Evolutionary conservation across 1,140 invertebrate species (phyloP).

Genomic region (Heliothis virescens): DNA sequence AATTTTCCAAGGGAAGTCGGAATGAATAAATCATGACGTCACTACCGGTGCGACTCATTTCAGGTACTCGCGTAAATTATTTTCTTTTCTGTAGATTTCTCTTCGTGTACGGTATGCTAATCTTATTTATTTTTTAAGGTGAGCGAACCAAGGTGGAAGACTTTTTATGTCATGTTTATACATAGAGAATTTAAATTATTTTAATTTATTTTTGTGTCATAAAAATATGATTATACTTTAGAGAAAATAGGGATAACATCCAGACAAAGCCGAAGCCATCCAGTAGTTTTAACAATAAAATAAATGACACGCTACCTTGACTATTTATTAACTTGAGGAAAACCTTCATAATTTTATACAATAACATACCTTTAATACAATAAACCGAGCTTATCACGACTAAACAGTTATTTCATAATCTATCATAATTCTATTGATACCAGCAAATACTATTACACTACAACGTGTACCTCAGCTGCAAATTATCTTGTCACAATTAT

Average conservation of each 20-base stretch:
- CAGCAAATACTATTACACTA: not conserved
- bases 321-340: too few species aligned
- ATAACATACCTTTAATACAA: too few species aligned
- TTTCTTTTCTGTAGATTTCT: slow-evolving; percentile 32
- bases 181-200: too few species aligned
- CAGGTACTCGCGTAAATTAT: slow-evolving; percentile 45
- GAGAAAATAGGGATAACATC: too few species aligned
- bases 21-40: slow-evolving; percentile 55
- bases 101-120: not conserved
- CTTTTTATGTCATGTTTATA: too few species aligned
- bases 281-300: too few species aligned
- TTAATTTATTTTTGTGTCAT: not conserved
- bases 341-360: too few species aligned
- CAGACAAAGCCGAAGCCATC: too few species aligned
- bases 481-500: slow-evolving; percentile 31
- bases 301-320: too few species aligned
- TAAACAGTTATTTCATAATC: slow-evolving; percentile 4
- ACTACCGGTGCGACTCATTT: slow-evolving; percentile 45
- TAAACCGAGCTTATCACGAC: not conserved
- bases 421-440: slow-evolving; percentile 14
- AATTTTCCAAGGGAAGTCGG: slow-evolving; percentile 48
- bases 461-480: not conserved
- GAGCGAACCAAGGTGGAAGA: not conserved
- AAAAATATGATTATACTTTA: too few species aligned
- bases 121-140: slow-evolving; percentile 24